Percentiles rank a stretch among this genome's conserved stretches.
phyloP scores from a whole-genome alignment of 2,888 invertebrate genomes.

The Thera obeliscata region DNA sequence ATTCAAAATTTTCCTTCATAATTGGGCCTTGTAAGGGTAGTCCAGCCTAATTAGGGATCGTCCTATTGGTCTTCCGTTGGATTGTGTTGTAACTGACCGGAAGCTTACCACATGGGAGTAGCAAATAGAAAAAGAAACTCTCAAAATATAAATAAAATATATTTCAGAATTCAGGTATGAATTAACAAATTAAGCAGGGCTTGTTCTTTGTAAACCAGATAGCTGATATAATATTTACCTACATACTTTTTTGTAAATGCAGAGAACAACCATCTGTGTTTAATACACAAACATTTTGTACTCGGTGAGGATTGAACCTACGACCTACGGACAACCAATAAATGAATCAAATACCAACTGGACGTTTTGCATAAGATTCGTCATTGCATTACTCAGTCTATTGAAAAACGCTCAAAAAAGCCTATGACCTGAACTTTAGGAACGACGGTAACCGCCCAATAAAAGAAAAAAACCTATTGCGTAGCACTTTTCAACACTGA shows the following conservation, averaged over 20 bases:
- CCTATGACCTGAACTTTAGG: not conserved
- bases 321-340: too few relatives aligned
- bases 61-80: constrained; percentile 68
- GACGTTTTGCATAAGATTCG: too few relatives aligned
- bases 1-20: constrained; percentile 71
- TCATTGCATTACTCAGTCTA: too few relatives aligned
- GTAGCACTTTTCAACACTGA: constrained; percentile 41
- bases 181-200: too few relatives aligned
- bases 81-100: constrained; percentile 64
- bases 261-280: too few relatives aligned
- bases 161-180: not conserved
- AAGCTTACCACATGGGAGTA: constrained; percentile 29
- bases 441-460: not conserved
- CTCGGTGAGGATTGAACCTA: too few relatives aligned
- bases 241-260: too few relatives aligned
- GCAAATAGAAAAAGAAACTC: not conserved
- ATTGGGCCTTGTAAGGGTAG: constrained; percentile 69
- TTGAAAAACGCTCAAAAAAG: too few relatives aligned
- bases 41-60: constrained; percentile 72
- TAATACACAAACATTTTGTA: too few relatives aligned
- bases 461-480: constrained; percentile 28
- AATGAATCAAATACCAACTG: too few relatives aligned
- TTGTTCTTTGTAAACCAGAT: too few relatives aligned
- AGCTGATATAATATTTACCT: too few relatives aligned
- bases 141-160: not conserved